Conservation (phyloP, 2,797 vertebrate species). For the Anableps anableps region DNA sequence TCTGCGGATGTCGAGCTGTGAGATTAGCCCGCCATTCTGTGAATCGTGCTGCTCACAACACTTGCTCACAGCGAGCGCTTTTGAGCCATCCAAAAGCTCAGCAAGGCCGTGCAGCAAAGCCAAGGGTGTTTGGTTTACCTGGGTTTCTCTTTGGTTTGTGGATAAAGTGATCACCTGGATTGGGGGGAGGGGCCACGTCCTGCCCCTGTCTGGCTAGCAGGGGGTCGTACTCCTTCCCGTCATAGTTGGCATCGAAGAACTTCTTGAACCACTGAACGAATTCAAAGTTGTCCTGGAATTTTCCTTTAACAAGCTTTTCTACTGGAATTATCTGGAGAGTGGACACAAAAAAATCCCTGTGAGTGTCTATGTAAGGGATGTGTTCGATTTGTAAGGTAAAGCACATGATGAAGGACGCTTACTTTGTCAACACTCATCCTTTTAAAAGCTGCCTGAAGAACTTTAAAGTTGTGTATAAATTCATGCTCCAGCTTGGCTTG, state of each 20-base stretch:
- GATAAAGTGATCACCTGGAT: constrained; percentile 99
- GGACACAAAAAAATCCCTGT: constrained; percentile 25
- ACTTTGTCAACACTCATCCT: constrained; percentile 98
- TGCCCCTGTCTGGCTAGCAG: constrained; percentile 94
- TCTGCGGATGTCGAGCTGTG: constrained; percentile 56
- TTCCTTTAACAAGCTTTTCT: constrained; percentile 96
- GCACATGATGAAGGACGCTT: constrained; percentile 45
- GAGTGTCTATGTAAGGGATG: background rate
- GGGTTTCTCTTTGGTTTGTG: constrained; percentile 96
- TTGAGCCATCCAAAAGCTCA: constrained; percentile 81
- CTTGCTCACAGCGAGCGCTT: constrained; percentile 71
- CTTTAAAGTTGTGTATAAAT: constrained; percentile 99
- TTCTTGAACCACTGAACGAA: constrained; percentile 99
- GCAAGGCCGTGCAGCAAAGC: constrained; percentile 78
- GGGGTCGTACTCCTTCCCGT: constrained; percentile 98
- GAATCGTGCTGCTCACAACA: constrained; percentile 74
- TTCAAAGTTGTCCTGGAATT: constrained; percentile 99
- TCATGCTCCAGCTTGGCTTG: constrained; percentile 98
- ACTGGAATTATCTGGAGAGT: constrained; percentile 92
- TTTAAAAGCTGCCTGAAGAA: constrained; percentile 97
- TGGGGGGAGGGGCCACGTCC: constrained; percentile 89
- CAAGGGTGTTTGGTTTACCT: constrained; percentile 86
- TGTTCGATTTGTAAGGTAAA: background rate
- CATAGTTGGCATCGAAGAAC: constrained; percentile 98
- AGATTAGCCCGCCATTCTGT: constrained; percentile 54